Evolutionary conservation across 1,140 invertebrate species (phyloP).

Genomic region (Drosophila sechellia): DNA sequence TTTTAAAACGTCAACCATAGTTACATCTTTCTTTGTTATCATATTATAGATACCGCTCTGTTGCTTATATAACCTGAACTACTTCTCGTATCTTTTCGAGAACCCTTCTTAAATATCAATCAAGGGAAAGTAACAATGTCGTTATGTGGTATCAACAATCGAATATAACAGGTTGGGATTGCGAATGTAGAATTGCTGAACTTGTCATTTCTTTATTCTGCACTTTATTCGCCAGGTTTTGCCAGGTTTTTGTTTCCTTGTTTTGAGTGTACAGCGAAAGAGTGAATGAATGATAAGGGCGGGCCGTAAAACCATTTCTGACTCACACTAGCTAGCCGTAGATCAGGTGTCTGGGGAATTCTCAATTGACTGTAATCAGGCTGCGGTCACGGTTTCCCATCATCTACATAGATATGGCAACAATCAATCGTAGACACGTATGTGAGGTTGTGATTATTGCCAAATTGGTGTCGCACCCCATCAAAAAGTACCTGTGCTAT

Average conservation of each 20-base stretch:
- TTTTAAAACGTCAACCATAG: too few relatives aligned
- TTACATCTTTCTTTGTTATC: too few relatives aligned
- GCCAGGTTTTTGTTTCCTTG: too few relatives aligned
- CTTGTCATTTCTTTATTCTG: too few relatives aligned
- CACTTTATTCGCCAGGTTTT: background rate
- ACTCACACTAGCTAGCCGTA: constrained; percentile 13
- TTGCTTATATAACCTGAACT: too few relatives aligned
- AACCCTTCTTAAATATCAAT: too few relatives aligned
- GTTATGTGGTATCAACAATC: too few relatives aligned
- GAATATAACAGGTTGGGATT: too few relatives aligned
- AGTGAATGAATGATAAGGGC: constrained; percentile 31
- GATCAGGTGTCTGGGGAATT: constrained; percentile 38
- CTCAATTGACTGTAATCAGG: constrained; percentile 21
- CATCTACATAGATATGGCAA: constrained; percentile 3
- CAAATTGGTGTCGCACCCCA: constrained; percentile 30
- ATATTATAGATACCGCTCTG: too few relatives aligned
- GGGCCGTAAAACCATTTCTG: constrained; percentile 25
- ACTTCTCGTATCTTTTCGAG: too few relatives aligned
- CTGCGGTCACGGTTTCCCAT: background rate
- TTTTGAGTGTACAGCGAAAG: background rate
- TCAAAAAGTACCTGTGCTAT: constrained; percentile 28
- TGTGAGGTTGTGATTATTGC: constrained; percentile 25
- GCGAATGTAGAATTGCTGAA: too few relatives aligned
- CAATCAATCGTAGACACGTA: constrained; percentile 15
- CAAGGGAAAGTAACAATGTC: too few relatives aligned